Conservation (phyloP, 2,113 vertebrate genomes). For the Otolemur garnettii region DNA sequence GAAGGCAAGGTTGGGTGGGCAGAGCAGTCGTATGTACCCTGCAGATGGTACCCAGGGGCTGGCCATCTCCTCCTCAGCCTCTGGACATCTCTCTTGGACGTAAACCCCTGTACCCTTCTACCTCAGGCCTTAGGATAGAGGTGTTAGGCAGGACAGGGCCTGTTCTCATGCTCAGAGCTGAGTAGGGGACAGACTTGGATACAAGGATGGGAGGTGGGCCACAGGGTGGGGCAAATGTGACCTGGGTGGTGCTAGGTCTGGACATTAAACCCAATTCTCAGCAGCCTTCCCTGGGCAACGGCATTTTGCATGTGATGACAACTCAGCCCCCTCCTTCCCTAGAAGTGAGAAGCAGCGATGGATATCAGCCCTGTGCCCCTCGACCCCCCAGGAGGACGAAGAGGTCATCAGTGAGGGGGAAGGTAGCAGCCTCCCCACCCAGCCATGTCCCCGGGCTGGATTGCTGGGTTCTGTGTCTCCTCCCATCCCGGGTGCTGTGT, state of each 20-base stretch:
- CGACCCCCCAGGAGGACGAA: slow-evolving; percentile 87
- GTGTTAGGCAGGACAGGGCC: not conserved
- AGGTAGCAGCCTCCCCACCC: slow-evolving; percentile 84
- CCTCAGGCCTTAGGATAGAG: not conserved
- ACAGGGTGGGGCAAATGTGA: no score
- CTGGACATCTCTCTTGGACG: not conserved
- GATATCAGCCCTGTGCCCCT: slow-evolving; percentile 94
- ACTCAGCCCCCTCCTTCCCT: not conserved
- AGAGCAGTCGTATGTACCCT: not conserved
- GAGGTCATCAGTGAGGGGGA: slow-evolving; percentile 90
- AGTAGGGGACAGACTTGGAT: not conserved
- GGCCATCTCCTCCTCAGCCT: not conserved
- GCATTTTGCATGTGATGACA: not conserved
- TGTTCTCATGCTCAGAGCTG: not conserved
- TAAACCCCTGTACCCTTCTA: not conserved
- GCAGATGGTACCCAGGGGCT: not conserved
- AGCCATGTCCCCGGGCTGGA: fast-evolving
- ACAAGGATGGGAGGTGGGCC: not conserved
- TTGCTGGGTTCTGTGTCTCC: fast-evolving
- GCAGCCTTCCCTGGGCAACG: not conserved
- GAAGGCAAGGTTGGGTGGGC: not conserved
- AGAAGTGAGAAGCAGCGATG: slow-evolving; percentile 95
- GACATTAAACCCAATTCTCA: not conserved
- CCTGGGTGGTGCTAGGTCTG: not conserved
- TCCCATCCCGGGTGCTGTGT: not conserved